Conservation (phyloP, 2,888 invertebrate species). For the Mantis religiosa region DNA sequence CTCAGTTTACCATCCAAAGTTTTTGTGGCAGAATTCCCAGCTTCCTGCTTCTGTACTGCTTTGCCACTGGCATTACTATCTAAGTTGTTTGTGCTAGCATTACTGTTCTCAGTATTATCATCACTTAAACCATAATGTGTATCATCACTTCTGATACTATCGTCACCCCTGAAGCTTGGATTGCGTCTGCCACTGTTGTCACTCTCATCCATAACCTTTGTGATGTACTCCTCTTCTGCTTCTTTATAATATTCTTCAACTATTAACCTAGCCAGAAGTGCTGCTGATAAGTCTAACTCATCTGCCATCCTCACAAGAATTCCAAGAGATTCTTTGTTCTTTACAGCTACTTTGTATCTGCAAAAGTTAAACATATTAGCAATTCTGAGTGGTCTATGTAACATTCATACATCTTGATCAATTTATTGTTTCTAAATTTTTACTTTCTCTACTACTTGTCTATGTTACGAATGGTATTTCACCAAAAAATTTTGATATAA, state of each 20-base stretch:
- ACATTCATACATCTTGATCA: not conserved
- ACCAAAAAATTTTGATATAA: too few relatives aligned
- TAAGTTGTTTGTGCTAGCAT: not conserved
- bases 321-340: constrained; percentile 50
- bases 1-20: not conserved
- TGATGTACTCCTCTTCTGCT: not conserved
- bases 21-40: not conserved
- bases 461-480: too few relatives aligned
- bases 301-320: constrained; percentile 58
- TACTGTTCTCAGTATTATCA: not conserved
- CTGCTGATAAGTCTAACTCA: constrained; percentile 52
- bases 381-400: not conserved
- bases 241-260: constrained; percentile 50
- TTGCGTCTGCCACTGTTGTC: not conserved
- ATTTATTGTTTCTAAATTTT: not conserved
- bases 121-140: not conserved
- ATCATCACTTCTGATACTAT: not conserved
- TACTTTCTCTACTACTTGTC: too few relatives aligned
- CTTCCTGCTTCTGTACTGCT: not conserved
- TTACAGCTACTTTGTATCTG: constrained; percentile 45
- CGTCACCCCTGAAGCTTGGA: too few relatives aligned
- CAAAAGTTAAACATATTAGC: constrained; percentile 41
- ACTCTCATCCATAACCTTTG: not conserved
- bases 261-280: constrained; percentile 56
- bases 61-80: not conserved